Evolutionary conservation across 2,888 invertebrate species (phyloP).

Genomic region (Dorcus parallelipipedus): DNA sequence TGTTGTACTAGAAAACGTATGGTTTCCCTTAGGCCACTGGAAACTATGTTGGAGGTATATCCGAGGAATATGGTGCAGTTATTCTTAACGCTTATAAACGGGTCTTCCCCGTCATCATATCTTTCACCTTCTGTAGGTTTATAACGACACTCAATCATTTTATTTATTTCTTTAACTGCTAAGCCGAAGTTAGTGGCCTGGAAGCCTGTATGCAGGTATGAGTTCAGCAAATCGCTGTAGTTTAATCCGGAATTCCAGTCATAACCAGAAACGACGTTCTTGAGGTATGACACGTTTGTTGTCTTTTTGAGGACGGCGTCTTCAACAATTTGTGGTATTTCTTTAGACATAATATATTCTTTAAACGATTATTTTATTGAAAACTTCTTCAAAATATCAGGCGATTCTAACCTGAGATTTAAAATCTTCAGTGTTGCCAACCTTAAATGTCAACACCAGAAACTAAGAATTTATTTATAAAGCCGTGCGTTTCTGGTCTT

Average conservation of each 20-base stretch:
- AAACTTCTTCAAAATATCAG: no score
- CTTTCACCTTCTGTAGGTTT: conserved; percentile 66
- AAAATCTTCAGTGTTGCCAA: no score
- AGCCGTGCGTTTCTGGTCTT: no score
- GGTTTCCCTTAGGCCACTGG: conserved; percentile 90
- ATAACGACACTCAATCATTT: conserved; percentile 79
- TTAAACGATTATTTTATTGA: conserved; percentile 8
- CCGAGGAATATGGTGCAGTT: conserved; percentile 96
- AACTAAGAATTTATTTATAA: no score
- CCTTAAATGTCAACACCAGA: no score
- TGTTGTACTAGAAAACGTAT: conserved; percentile 83
- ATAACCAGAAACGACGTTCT: conserved; percentile 71
- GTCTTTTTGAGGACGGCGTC: conserved; percentile 41
- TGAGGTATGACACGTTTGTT: conserved; percentile 34
- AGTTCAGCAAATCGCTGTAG: conserved; percentile 77
- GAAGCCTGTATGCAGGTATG: conserved; percentile 84
- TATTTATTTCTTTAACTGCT: conserved; percentile 87
- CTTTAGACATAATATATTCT: conserved; percentile 25
- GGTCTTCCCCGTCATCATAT: conserved; percentile 70
- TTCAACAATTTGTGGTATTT: conserved; percentile 21
- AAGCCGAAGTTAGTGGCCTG: conserved; percentile 94
- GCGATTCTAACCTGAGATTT: no score
- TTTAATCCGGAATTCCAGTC: conserved; percentile 90
- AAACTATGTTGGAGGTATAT: conserved; percentile 96
- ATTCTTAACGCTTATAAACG: conserved; percentile 70